Evolutionary conservation across 2,888 invertebrate species (phyloP), one percentile per base, ranked within the genome.

Genomic region (Flabesymbios commensalis): DNA sequence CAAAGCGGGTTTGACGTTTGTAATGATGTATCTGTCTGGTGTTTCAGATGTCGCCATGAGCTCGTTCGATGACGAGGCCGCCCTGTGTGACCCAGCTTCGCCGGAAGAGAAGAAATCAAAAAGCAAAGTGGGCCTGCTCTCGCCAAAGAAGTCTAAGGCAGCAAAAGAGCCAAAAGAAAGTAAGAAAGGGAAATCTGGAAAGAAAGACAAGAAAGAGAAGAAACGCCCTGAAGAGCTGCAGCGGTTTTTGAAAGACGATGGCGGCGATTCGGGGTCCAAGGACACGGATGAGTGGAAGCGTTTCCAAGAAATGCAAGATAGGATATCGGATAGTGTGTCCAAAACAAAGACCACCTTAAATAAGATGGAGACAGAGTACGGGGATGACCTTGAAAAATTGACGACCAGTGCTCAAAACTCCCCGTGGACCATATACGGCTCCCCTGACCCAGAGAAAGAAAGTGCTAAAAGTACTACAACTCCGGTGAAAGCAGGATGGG

Each of bases 171-270:
- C 41, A 5, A 42, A 55, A 26, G n/a, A n/a, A n/a, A n/a, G n/a
- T n/a, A 42, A 22, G 24, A 43, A 26, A 5, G 42, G 42, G 42
- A 53, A 49, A 49, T 26, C 49, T 49, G 7, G 14, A 26, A 14
- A 14, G 7, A 49, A 55, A 42, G 48, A 63, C 22, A 59, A 59
- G 49, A 63, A 63, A 49, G 48, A 59, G 26, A 57, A 61, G 32
- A 41, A 43, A 26, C 55, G 59, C 31, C 24, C 24, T 24, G 63
- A 59, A 26, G 54, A 58, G 3, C 48, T 59, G 26, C 17, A 52
- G 31, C 5, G 17, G 42, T 55, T 42, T 43, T 36, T 24, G 7
- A 7, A 10, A 19, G 45, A 48, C 5, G 36, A 41, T 14, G 42
- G 36, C 28, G 26, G 29, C 10, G 47, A 32, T 3, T 14, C 19